These are phyloP conservation scores for Gisinianus flammeolus DNA, from an alignment of 2,888 invertebrate genomes.

Conservation along the genomic window DNA sequence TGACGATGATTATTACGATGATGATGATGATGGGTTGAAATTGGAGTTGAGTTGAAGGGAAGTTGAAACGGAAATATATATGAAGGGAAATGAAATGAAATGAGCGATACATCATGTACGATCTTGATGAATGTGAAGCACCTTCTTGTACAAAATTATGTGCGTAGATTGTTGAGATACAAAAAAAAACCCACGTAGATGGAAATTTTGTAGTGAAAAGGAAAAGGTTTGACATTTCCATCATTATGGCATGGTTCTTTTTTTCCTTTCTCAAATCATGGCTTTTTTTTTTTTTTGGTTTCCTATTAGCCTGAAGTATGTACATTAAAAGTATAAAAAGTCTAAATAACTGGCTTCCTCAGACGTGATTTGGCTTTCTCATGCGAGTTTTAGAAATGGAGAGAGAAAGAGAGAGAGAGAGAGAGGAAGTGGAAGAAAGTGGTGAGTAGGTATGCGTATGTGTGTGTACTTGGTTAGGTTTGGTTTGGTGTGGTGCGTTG, in stretches of 20 bases:
- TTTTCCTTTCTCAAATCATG: background rate
- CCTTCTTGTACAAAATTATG: too few species aligned
- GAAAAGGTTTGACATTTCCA: background rate
- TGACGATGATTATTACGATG: too few species aligned
- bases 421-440: background rate
- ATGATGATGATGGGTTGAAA: too few species aligned
- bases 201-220: background rate
- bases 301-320: constrained; percentile 9
- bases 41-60: too few species aligned
- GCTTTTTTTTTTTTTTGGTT: background rate
- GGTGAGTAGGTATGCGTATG: background rate
- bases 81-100: too few species aligned
- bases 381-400: too few species aligned
- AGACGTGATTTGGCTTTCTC: constrained; percentile 3
- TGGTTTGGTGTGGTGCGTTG: too few species aligned
- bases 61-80: too few species aligned
- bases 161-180: background rate
- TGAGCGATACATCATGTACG: too few species aligned
- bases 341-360: constrained; percentile 4
- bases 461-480: too few species aligned
- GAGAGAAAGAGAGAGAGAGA: background rate
- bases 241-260: background rate
- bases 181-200: background rate
- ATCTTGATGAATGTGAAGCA: too few species aligned
- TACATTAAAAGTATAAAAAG: background rate